phyloP scores from a whole-genome alignment of 2,888 invertebrate species.

The Poecilobothrus nobilitatus region DNA sequence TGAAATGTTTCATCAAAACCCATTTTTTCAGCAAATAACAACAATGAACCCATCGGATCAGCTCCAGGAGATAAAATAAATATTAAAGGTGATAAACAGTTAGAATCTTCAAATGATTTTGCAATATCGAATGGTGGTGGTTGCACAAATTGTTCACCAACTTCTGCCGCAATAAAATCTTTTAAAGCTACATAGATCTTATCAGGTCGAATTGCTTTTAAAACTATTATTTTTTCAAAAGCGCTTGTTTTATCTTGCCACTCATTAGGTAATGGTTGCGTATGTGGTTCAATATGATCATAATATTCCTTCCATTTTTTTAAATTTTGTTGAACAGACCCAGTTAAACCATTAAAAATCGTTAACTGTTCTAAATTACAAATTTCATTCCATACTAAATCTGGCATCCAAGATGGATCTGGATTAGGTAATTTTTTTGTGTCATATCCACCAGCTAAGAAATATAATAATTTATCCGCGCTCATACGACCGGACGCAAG shows the following conservation, averaged over 20 bases:
- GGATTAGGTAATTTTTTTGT: conserved; percentile 52
- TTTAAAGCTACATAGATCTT: conserved; percentile 75
- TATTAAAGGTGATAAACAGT: conserved; percentile 67
- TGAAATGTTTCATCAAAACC: conserved; percentile 65
- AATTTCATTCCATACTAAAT: conserved; percentile 72
- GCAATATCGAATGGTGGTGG: conserved; percentile 79
- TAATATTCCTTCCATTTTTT: conserved; percentile 55
- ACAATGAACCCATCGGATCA: conserved; percentile 55
- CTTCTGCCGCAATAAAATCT: conserved; percentile 57
- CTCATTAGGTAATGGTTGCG: conserved; percentile 57
- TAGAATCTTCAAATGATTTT: conserved; percentile 72
- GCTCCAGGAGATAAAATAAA: conserved; percentile 86
- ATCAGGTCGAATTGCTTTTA: conserved; percentile 75
- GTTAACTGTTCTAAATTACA: conserved; percentile 60
- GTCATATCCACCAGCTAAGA: conserved; percentile 58
- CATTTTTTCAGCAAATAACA: conserved; percentile 67
- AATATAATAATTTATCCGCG: conserved; percentile 60
- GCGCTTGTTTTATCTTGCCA: conserved; percentile 54
- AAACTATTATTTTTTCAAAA: conserved; percentile 68
- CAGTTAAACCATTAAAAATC: conserved; percentile 54
- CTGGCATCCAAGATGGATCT: conserved; percentile 69
- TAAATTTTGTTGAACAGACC: conserved; percentile 49
- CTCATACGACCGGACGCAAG: conserved; percentile 54
- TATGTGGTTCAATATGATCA: conserved; percentile 60
- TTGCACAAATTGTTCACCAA: conserved; percentile 73